phyloP scores from a whole-genome alignment of 2,113 vertebrate species.

The Triplophysa siluroides region DNA sequence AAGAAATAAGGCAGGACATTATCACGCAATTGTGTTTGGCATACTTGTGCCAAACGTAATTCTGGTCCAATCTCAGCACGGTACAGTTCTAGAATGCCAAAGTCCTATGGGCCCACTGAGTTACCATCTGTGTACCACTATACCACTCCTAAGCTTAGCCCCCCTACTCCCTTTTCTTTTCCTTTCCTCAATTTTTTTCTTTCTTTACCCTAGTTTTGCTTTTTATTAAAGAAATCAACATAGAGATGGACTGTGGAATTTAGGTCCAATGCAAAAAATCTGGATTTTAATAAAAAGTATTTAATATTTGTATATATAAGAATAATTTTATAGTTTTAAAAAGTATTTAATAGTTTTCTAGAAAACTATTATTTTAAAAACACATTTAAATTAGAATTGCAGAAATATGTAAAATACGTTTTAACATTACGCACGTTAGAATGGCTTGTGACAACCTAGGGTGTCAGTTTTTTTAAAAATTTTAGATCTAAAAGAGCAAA shows the following conservation, averaged over 20 bases:
- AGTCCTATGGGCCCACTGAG: conserved; percentile 70
- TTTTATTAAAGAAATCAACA: background rate
- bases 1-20: conserved; percentile 30
- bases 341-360: no score
- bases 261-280: background rate
- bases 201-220: conserved; percentile 24
- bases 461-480: no score
- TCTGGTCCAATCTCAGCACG: conserved; percentile 66
- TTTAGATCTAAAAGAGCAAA: no score
- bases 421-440: no score
- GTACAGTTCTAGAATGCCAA: conserved; percentile 66
- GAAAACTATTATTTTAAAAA: no score
- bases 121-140: conserved; percentile 72
- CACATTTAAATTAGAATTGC: no score
- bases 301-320: no score
- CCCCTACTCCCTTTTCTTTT: conserved; percentile 32
- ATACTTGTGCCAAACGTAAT: conserved; percentile 58
- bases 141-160: conserved; percentile 50
- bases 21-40: conserved; percentile 46
- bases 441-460: no score
- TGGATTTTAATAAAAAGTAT: no score
- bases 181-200: conserved; percentile 35
- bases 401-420: no score
- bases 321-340: no score
- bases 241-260: background rate